Evolutionary conservation across 2,888 invertebrate genomes (phyloP), one percentile per base, ranked within the genome.

Genomic region (Bombyx huttoni): DNA sequence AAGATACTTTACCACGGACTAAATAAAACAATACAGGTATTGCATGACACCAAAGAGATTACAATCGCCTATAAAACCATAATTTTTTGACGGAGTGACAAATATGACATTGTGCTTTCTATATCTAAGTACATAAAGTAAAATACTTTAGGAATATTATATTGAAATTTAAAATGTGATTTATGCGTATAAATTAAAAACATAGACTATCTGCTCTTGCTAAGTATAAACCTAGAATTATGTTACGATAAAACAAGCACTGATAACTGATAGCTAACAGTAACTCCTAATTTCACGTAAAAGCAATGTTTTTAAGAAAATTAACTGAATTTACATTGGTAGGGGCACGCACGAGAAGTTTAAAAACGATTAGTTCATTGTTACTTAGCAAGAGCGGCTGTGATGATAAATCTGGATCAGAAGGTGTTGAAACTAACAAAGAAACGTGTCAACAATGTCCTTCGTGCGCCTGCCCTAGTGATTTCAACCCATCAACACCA

Each of bases 401-500:
- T 13, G 52, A 50, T 51, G 47, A 49, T 13, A 52, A 54, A 13
- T 51, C 47, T 49, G 56, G 52, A 49, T 47, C 45, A 45, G 24
- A 46, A 12, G 49, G 47, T 48, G 47, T 52, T 7, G 52, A 46
- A 13, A 46, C 13, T 24, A 40, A 49, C 13, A 49, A 50, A 7
- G 45, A 46, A 9, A 8, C 45, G 13, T 5, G n/a, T n/a, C n/a
- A 46, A 24, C 46, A 47, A 13, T 53, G 48, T 34, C 50, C 55
- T 1, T 48, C 49, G 10, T 54, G 52, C 49, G 48, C 52, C 8
- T 50, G 53, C 34, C 51, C 58, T 7, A 51, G 58, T 10, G 58
- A 54, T 24, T 48, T 40, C 34, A 56, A 56, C 10, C 62, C 63
- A 8, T 60, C 55, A 9, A 51, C 54, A 40, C 60, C 67, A 0